These are phyloP conservation scores for Xestia ashworthii DNA, from an alignment of 2,888 invertebrate genomes.

Conservation along the genomic window DNA sequence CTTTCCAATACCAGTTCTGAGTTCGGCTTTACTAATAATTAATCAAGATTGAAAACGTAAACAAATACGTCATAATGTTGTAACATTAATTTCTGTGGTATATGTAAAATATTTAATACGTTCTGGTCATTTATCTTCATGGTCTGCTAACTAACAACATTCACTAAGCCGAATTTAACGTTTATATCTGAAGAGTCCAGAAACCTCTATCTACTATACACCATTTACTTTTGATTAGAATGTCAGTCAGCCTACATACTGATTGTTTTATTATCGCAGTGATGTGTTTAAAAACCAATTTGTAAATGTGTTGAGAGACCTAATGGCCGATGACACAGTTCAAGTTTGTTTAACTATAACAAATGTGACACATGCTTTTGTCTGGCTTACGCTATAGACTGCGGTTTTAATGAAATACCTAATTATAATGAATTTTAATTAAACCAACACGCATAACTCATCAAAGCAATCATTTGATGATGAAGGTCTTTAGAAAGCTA, in stretches of 20 bases:
- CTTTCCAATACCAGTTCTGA: slow-evolving; percentile 64
- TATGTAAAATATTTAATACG: slow-evolving; percentile 43
- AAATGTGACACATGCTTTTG: slow-evolving; percentile 22
- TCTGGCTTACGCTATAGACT: slow-evolving; percentile 4
- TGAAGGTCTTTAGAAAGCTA: slow-evolving; percentile 54
- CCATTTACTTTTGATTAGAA: slow-evolving; percentile 46
- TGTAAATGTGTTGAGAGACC: slow-evolving; percentile 47
- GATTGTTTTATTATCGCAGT: slow-evolving; percentile 60
- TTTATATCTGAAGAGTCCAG: slow-evolving; percentile 50
- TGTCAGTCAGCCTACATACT: slow-evolving; percentile 41
- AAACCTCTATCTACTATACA: slow-evolving; percentile 51
- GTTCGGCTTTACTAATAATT: slow-evolving; percentile 43
- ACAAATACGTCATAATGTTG: slow-evolving; percentile 46
- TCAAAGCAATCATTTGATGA: slow-evolving; percentile 28
- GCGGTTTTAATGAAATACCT: slow-evolving; percentile 15
- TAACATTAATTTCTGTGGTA: slow-evolving; percentile 39
- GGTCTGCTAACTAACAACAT: slow-evolving; percentile 54
- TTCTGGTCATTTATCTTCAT: slow-evolving; percentile 59
- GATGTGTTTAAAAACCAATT: slow-evolving; percentile 58
- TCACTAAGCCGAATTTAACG: slow-evolving; percentile 47
- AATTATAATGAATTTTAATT: slow-evolving; percentile 2
- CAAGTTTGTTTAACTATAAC: slow-evolving; percentile 38
- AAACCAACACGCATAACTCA: slow-evolving; percentile 1
- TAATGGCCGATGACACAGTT: slow-evolving; percentile 54
- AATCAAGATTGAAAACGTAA: slow-evolving; percentile 46